Conservation (phyloP, 2,113 vertebrate species). For the Mungos mungo region DNA sequence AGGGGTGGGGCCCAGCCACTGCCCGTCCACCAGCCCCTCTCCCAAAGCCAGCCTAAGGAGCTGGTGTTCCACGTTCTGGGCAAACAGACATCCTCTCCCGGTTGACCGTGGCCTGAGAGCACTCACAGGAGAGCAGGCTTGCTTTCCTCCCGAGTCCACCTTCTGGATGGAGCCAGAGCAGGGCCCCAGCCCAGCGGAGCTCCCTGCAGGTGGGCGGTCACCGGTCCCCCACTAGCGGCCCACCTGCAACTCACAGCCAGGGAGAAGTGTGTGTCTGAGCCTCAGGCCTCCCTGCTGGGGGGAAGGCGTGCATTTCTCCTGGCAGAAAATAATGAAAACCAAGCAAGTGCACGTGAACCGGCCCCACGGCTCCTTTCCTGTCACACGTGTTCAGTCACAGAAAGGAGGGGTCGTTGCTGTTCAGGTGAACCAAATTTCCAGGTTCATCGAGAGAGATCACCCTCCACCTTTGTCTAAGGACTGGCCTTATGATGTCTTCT, state of each 20-base stretch:
- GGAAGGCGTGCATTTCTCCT: no score
- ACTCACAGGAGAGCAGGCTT: neutral
- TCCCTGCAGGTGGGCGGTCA: rapidly evolving
- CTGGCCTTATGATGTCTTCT: neutral
- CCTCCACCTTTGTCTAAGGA: neutral
- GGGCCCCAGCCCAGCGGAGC: neutral
- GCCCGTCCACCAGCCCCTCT: rapidly evolving
- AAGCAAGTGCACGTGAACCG: neutral
- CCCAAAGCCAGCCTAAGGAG: neutral
- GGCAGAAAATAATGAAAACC: neutral
- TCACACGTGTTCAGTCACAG: rapidly evolving
- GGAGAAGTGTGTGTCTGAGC: no score
- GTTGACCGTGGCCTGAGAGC: neutral
- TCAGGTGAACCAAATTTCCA: neutral
- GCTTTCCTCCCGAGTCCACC: neutral
- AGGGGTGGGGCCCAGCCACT: neutral
- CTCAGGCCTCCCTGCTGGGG: no score
- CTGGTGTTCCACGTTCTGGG: neutral
- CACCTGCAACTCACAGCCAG: rapidly evolving
- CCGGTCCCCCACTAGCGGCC: rapidly evolving
- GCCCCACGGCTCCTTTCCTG: neutral
- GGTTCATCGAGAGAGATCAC: neutral
- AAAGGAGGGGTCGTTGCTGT: neutral
- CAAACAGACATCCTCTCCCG: rapidly evolving
- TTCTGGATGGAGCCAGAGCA: neutral